Evolutionary conservation across 2,888 invertebrate genomes (phyloP).

Genomic region (Hydroisotoma schaefferi): DNA sequence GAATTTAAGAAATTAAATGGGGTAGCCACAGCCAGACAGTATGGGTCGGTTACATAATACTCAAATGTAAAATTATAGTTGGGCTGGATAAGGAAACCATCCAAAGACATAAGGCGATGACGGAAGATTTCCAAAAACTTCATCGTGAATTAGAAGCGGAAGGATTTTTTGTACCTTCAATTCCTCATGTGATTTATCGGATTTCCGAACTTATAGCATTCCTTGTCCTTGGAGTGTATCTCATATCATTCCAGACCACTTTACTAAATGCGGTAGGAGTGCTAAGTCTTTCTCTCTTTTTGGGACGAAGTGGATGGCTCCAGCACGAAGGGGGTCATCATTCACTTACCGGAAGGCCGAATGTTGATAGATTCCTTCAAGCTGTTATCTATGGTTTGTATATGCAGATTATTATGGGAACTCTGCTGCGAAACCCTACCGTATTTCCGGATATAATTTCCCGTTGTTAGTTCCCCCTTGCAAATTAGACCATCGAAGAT

Average conservation of each 20-base stretch:
- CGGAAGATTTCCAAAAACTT: constrained; percentile 42
- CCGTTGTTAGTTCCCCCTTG: too few species aligned
- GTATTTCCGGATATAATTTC: too few species aligned
- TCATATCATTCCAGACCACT: constrained; percentile 25
- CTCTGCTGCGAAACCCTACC: too few species aligned
- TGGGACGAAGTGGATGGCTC: constrained; percentile 44
- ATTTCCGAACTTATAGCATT: constrained; percentile 32
- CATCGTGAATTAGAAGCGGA: constrained; percentile 37
- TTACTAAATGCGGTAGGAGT: constrained; percentile 34
- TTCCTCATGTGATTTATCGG: constrained; percentile 40
- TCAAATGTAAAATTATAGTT: too few species aligned
- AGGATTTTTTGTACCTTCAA: constrained; percentile 43
- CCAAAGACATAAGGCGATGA: constrained; percentile 36
- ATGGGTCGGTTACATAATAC: too few species aligned
- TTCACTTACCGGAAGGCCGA: constrained; percentile 44
- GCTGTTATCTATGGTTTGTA: constrained; percentile 38
- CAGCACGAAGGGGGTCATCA: constrained; percentile 47
- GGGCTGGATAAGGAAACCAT: constrained; percentile 25
- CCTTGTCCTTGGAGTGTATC: constrained; percentile 38
- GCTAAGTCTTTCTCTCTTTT: constrained; percentile 40
- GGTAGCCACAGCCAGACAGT: too few species aligned
- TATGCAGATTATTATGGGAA: background rate
- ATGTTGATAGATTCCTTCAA: constrained; percentile 43
- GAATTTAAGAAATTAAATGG: too few species aligned
- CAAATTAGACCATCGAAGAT: too few species aligned